A percentile compares a stretch with the other conserved stretches of the same genome.
These are phyloP conservation scores for Zeugodacus cucurbitae DNA, from an alignment of 1,140 invertebrate genomes.

Conservation along the genomic window DNA sequence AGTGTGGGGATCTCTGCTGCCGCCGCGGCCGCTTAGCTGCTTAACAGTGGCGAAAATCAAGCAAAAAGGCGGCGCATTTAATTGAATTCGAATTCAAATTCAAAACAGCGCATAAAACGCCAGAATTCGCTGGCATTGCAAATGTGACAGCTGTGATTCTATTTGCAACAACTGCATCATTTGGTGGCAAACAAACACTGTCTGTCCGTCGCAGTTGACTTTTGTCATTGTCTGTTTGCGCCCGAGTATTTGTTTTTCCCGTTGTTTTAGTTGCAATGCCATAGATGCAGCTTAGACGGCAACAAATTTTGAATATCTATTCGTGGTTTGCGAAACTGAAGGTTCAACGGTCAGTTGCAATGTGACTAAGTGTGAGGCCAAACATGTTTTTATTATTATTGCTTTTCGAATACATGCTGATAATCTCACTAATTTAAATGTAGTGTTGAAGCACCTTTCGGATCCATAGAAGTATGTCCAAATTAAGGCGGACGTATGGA, in stretches of 20 bases:
- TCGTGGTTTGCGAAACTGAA: background rate
- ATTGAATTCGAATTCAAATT: constrained; percentile 29
- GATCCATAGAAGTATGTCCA: too few relatives aligned
- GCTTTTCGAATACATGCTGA: background rate
- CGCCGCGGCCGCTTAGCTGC: background rate
- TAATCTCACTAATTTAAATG: too few relatives aligned
- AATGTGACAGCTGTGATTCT: background rate
- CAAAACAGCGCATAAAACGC: background rate
- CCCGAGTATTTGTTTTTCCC: background rate
- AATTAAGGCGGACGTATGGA: too few relatives aligned
- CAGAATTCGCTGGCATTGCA: background rate
- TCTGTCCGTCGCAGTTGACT: background rate
- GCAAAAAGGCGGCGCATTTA: background rate
- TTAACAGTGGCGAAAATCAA: constrained; percentile 22
- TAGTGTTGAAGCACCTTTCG: too few relatives aligned
- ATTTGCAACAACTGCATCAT: constrained; percentile 13
- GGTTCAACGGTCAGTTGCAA: too few relatives aligned
- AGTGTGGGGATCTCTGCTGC: background rate
- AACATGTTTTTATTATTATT: too few relatives aligned
- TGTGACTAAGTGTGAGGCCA: too few relatives aligned
- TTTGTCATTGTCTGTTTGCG: background rate
- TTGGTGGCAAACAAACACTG: background rate
- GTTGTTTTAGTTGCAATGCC: background rate
- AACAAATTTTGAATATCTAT: background rate
- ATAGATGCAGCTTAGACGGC: background rate